Evolutionary conservation across 2,797 vertebrate species (phyloP).

Genomic region (Eulemur rubriventer): DNA sequence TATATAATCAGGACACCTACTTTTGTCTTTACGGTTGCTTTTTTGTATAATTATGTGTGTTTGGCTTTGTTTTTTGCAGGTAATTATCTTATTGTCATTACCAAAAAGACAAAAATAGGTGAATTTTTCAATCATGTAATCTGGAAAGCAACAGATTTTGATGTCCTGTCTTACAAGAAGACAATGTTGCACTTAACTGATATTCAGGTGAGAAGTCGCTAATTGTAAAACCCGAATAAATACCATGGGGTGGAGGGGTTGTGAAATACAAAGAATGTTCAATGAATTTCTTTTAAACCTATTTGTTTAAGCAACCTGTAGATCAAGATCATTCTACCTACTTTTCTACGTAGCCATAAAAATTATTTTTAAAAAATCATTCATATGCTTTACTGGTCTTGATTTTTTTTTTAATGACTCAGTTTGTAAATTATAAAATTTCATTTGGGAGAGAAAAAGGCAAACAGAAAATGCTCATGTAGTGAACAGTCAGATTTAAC

Average conservation of each 20-base stretch:
- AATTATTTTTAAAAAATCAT: background rate
- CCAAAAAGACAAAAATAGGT: slow-evolving; percentile 96
- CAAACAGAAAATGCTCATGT: background rate
- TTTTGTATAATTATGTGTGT: background rate
- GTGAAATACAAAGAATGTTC: background rate
- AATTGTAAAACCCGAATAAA: background rate
- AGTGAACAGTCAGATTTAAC: background rate
- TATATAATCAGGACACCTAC: background rate
- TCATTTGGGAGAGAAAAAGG: background rate
- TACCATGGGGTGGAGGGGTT: rapidly evolving
- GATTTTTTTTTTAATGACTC: background rate
- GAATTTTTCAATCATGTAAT: slow-evolving; percentile 93
- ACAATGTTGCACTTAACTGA: slow-evolving; percentile 97
- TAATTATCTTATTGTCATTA: slow-evolving; percentile 95
- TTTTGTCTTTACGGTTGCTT: background rate
- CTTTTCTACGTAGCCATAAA: background rate
- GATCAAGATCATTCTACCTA: background rate
- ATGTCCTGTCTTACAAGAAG: slow-evolving; percentile 96
- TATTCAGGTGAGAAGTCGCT: slow-evolving; percentile 89
- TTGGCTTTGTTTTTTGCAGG: slow-evolving; percentile 85
- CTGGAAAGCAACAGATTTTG: slow-evolving; percentile 96
- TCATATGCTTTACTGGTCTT: background rate
- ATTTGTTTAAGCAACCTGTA: background rate
- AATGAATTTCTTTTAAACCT: background rate
- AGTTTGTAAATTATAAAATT: slow-evolving; percentile 15